Evolutionary conservation across 1,140 invertebrate genomes (phyloP).

Genomic region (Sycophaga agraensis): DNA sequence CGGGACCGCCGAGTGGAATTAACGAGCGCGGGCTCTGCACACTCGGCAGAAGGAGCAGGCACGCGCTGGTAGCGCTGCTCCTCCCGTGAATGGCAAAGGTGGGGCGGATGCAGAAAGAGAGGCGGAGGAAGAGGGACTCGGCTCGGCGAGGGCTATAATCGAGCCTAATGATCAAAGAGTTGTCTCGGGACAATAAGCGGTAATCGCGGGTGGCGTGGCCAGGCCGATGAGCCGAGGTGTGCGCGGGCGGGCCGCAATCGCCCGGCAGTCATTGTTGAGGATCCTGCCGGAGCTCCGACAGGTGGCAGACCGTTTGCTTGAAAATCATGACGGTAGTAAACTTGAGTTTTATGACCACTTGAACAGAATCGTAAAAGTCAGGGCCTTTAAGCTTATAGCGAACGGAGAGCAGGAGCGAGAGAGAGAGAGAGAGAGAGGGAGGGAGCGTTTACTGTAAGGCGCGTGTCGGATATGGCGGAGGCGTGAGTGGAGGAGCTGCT

Average conservation of each 20-base stretch:
- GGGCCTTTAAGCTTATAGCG: conserved; percentile 45
- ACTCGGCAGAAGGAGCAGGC: neutral
- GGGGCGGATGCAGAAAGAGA: neutral
- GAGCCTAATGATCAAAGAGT: conserved; percentile 29
- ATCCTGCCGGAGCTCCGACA: conserved; percentile 52
- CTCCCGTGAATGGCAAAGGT: neutral
- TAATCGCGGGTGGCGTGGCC: neutral
- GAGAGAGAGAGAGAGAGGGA: neutral
- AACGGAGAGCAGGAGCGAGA: conserved; percentile 12
- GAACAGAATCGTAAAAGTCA: conserved; percentile 62
- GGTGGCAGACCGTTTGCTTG: conserved; percentile 59
- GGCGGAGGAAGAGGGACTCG: neutral
- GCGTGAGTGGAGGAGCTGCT: conserved; percentile 44
- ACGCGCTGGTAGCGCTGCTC: neutral
- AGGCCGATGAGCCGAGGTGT: too few species aligned
- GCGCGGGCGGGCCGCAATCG: neutral
- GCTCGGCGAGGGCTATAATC: conserved; percentile 18
- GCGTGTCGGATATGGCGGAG: conserved; percentile 57
- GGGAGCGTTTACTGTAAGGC: conserved; percentile 40
- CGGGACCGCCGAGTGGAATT: too few species aligned
- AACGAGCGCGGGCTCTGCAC: neutral
- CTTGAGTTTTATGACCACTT: conserved; percentile 60
- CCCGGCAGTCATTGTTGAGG: conserved; percentile 22
- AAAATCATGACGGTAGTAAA: conserved; percentile 61
- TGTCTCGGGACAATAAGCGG: conserved; percentile 21